phyloP scores from a whole-genome alignment of 2,113 vertebrate species.

The Ciconia stormi region DNA sequence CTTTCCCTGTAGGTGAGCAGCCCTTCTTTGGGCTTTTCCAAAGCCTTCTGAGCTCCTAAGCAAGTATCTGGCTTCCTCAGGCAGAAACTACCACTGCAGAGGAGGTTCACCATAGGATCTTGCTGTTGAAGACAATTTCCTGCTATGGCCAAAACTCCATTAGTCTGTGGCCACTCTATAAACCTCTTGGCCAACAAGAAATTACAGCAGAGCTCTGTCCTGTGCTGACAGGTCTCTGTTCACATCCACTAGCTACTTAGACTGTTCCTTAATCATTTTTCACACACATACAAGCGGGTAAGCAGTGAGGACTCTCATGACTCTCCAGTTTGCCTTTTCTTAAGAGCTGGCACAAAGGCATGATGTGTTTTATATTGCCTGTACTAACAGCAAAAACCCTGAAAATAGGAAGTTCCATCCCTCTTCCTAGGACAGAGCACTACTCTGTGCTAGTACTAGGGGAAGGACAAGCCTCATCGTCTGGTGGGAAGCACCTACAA shows the following conservation, averaged over 20 bases:
- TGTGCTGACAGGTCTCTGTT: background rate
- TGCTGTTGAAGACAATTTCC: background rate
- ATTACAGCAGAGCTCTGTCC: background rate
- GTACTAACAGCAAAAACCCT: background rate
- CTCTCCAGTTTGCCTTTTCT: background rate
- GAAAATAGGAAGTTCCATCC: background rate
- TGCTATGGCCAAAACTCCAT: background rate
- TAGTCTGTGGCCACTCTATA: background rate
- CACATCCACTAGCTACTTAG: background rate
- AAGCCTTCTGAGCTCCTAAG: background rate
- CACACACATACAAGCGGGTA: background rate
- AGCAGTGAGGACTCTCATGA: background rate
- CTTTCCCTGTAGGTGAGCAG: background rate
- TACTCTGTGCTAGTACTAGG: background rate
- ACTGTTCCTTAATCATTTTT: background rate
- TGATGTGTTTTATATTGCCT: background rate
- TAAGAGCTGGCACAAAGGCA: background rate
- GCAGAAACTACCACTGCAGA: background rate
- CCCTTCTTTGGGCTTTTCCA: background rate
- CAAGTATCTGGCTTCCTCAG: background rate
- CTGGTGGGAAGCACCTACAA: background rate
- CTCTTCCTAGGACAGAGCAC: background rate
- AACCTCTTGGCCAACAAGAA: background rate
- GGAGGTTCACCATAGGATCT: background rate
- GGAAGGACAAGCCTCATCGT: background rate